Evolutionary conservation across 2,888 invertebrate genomes (phyloP).

Genomic region (Chaetoderma sp.): DNA sequence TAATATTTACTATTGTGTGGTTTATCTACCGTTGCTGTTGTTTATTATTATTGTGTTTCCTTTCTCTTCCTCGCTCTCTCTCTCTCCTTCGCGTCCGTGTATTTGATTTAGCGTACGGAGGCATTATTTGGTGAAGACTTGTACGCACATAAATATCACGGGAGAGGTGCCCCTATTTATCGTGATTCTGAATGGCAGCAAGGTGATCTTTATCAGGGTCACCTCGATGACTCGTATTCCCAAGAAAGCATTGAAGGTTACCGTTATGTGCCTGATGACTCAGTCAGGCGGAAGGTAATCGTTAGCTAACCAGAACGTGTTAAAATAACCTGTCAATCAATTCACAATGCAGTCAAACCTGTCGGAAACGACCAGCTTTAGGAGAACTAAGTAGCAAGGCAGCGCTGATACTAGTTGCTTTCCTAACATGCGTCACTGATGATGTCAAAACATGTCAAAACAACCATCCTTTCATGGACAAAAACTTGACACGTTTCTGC

Average conservation of each 20-base stretch:
- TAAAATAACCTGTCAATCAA: no score
- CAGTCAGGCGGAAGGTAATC: conserved; percentile 33
- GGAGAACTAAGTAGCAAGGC: no score
- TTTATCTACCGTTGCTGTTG: conserved; percentile 16
- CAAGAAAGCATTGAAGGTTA: conserved; percentile 77
- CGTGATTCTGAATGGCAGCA: conserved; percentile 33
- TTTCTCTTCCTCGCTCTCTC: no score
- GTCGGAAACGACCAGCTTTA: no score
- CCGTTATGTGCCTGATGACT: conserved; percentile 56
- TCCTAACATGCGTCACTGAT: no score
- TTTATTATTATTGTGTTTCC: conserved; percentile 21
- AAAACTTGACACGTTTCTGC: no score
- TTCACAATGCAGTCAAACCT: no score
- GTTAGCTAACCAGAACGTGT: no score
- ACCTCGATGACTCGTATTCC: conserved; percentile 25
- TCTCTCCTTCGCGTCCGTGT: background rate
- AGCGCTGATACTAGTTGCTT: no score
- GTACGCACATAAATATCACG: no score
- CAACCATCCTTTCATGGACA: no score
- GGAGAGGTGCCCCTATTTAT: conserved; percentile 37
- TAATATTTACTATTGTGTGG: conserved; percentile 13
- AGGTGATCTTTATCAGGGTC: conserved; percentile 38
- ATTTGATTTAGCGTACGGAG: conserved; percentile 27
- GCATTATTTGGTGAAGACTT: conserved; percentile 51
- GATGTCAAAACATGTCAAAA: no score